phyloP scores from a whole-genome alignment of 2,797 vertebrate genomes.

The Natrix natrix region DNA sequence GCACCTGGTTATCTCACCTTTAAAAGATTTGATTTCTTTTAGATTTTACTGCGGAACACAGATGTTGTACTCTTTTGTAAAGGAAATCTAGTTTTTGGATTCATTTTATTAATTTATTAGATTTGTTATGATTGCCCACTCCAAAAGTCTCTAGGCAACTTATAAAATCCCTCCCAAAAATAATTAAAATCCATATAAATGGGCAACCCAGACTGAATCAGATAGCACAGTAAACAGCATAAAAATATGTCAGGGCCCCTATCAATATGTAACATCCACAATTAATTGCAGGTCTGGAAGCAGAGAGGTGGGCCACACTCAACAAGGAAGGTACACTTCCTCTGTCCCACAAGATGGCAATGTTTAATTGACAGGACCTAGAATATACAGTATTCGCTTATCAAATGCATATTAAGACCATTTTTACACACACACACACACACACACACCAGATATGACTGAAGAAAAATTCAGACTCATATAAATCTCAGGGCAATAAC shows the following conservation, averaged over 20 bases:
- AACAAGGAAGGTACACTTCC: not conserved
- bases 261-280: not conserved
- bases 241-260: not conserved
- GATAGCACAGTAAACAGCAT: not conserved
- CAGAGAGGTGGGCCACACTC: not conserved
- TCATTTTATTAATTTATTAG: not conserved
- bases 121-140: not conserved
- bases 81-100: not conserved
- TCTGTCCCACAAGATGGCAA: not conserved
- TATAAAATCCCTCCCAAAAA: not conserved
- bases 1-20: not conserved
- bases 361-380: not conserved
- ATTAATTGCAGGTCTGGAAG: not conserved
- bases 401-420: not conserved
- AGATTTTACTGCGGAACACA: conserved; percentile 36
- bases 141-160: not conserved
- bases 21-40: conserved; percentile 31
- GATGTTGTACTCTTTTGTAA: conserved; percentile 23
- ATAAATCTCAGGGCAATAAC: not conserved
- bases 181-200: not conserved
- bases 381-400: not conserved
- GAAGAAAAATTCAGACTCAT: not conserved
- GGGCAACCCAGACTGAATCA: not conserved
- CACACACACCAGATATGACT: not conserved
- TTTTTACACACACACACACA: not conserved